Evolutionary conservation across 2,113 vertebrate genomes (phyloP), one percentile per base, ranked within the genome.

Genomic region (Chascanopsetta lugubris): DNA sequence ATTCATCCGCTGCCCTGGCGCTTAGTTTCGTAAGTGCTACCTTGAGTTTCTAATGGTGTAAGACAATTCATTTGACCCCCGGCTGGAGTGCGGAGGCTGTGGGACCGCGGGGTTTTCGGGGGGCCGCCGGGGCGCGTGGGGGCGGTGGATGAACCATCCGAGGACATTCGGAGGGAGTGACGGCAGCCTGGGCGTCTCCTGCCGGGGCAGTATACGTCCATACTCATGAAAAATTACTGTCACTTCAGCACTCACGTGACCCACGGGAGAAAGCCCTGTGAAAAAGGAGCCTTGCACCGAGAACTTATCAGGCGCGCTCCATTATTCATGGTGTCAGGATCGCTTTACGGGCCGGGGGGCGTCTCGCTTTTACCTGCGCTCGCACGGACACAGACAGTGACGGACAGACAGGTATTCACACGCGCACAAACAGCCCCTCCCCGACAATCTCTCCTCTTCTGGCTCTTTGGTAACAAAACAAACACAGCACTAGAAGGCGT

Each of bases 321-420:
- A 99, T 98, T 97, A 99, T 99, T 97, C 87, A 98, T 95, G 85
- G 89, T 90, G 84, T 90, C 76, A 80, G 93, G 94, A 95, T 98
- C 95, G 74, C 86, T 90, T 99, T 98, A 96, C 97, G 59, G 81
- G 89, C 87, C 76, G 87, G 84, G n/a, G 84, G 81, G 75, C 65
- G 62, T 87, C 91, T 94, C 91, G 86, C 80, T 87, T 92, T 92
- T 62, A 91, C 84, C 54, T 69, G 76, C 72, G 66, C 67, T 55
- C 67, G 51, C 59, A 80, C 53, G 12, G 30, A 83, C 36, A 51
- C 57, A 84, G 42, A 84, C 51, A 69, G 29, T 59, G 30, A 65
- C 59, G 61, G n/a, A 72, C 49, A 70, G 1, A 45, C 30, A n/a
- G 22, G 67, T 24, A 29, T 17, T 34, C 15, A 22, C 15, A 46